Base-by-base conservation (phyloP, 2,113 vertebrate species). In the Oenanthe melanoleuca region DNA sequence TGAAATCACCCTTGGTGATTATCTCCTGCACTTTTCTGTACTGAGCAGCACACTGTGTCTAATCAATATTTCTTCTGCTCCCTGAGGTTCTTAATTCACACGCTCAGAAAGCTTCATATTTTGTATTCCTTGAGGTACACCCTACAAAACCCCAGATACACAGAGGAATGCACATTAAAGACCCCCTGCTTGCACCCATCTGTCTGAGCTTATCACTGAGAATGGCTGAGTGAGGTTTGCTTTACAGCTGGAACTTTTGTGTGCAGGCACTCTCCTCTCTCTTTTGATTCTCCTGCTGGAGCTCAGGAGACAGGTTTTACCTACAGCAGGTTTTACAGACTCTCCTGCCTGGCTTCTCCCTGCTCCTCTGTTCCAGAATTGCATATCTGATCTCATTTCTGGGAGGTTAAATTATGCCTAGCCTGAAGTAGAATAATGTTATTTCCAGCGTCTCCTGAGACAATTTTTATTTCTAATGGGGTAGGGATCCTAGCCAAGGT, bases 11-110 rank as follows among this genome's bases (percentile, higher is more conserved):
- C 65, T 79, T 67, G 94, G 52, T 89, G 74, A 89, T 94, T 93
- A 88, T 80, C 80, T 91, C 34, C 65, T 89, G 66, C 85, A 73
- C 89, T 93, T 95, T 85, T 86, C 93, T 90, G 77, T 60, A 69
- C 89, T 70, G 86, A 96, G 73, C 67, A 92, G 49, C 92, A 96
- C 31, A 96, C 97, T 96, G 92, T 87, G 96, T 49, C 5, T 12
- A 95, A 97, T 97, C 92, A 8, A 96, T 97, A 96, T 94, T 96
- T 95, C 67, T 95, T 80, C 61, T 94, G 70, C 92, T 97, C 92
- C 91, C 90, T 89, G 89, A 97, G 89, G 92, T 95, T 97, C 92
- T 89, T 97, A 95, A 97, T 96, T 93, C 92, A 80, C 64, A n/a
- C 88, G 66, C 94, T 92, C 80, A 89, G 91, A 90, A 95, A 97